Base-by-base conservation (phyloP, 2,888 invertebrate genomes). In the Scaptodrosophila latifasciaeformis region DNA sequence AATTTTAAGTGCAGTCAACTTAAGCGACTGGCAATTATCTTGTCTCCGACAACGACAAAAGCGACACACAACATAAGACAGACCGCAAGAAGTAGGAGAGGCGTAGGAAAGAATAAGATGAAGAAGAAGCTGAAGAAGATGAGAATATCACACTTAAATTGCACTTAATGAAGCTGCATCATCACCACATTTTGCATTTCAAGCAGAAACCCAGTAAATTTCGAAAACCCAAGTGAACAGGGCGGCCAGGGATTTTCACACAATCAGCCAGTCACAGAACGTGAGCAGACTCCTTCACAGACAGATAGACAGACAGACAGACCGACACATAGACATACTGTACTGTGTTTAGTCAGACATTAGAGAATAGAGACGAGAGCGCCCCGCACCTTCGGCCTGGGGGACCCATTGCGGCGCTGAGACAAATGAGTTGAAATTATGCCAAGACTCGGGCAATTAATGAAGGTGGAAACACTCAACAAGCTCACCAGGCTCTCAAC, bases 361-460 rank as follows among this genome's bases (percentile, higher is more conserved):
- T n/a, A n/a, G n/a, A n/a, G n/a, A n/a, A n/a, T n/a, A n/a, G n/a
- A n/a, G n/a, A n/a, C 17, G 2, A 39, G 18, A 19, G 10, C n/a
- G 56, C 58, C 72, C 76, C 74, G 79, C 72, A 77, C 80, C 72
- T 69, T 69, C 80, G 27, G 27, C 24, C 3, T 7, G 24, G 24
- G 24, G 24, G 4, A 7, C 24, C 24, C 24, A 24, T 5, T 24
- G 24, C 10, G 31, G 6, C n/a, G 45, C 64, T 58, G 78, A 74
- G 72, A 74, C 72, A 74, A 74, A 74, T 80, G 78, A 70, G 75
- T 81, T 68, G 53, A 81, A 80, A 74, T 80, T 74, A 74, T 74
- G 81, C 78, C 81, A 74, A 74, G 72, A 81, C 81, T 75, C 72
- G 60, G 79, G 75, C 81, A 74, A 74, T 74, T 74, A 81, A 74